Evolutionary conservation across 2,113 vertebrate species (phyloP), one percentile per base, ranked within the genome.

Genomic region (Macaca fascicularis): DNA sequence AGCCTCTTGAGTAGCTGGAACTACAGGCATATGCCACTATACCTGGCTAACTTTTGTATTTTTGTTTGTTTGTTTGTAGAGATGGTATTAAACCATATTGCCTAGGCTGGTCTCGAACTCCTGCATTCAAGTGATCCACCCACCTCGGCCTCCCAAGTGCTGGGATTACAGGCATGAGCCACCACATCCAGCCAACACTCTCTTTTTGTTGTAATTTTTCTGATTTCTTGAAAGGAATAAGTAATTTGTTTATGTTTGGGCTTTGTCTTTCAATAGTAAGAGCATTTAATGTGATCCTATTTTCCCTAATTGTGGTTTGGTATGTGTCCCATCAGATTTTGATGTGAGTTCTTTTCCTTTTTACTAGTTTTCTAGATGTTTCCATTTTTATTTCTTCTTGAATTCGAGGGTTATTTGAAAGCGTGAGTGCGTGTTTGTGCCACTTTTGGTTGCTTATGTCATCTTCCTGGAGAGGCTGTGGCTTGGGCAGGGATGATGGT

Each of bases 231-330:
- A 27, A 14, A 7, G 14, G 50, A 35, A 0, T 6, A 4, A 12
- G 13, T 14, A 23, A 45, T 1, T 6, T 8, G 1, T 40, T 38
- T 27, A 8, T 0, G 9, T n/a, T 5, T 1, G 1, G 40, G 10
- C 8, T 27, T 79, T 40, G 40, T 43, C 86, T 40, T 43, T 43
- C 32, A 0, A 8, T 5, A 8, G 43, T 3, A 6, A 59, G 6
- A 8, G 22, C 7, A 1, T 23, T 35, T 6, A 2, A 0, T 0
- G 3, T 64, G 2, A 10, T 0, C 6, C 0, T 4, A 0, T 59
- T 83, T 55, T 27, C 90, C 87, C n/a, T 27, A 1, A 9, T 1
- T 14, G 30, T 0, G 23, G 38, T 5, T 12, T 17, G 9, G 0
- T 38, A 8, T 13, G 76, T 27, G 30, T 3, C 17, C 20, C 8